Base-by-base conservation (phyloP, 2,113 vertebrate species). In the Vombatus ursinus region DNA sequence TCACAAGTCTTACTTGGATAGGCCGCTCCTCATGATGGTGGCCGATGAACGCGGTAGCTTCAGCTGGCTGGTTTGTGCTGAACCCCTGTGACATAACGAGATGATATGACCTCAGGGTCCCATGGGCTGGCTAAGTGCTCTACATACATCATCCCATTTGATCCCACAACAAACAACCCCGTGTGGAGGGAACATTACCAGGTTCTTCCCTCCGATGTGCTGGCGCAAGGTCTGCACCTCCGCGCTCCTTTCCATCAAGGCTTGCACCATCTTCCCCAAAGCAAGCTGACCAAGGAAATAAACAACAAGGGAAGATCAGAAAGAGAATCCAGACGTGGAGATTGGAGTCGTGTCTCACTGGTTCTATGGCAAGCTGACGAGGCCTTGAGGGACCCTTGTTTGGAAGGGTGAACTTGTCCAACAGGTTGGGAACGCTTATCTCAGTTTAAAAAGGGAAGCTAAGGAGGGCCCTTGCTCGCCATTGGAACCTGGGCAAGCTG, bases 191-290 rank as follows among this genome's bases (percentile, higher is more conserved):
- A 97, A 94, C 92, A 98, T 96, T 90, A 98, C 98, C 28, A 98
- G 97, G 52, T 99, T 99, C 92, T 96, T 98, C 31, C 98, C 98
- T 94, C 97, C 94, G 52, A 99, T 52, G 44, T 99, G 99, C 22
- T 98, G 98, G 77, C 99, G 99, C 8, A 99, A 97, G 94, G 99
- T 98, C 94, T 99, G 99, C 22, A 99, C 94, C 90, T 99, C 98
- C 0, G 52, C 95, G 4, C 98, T 98, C 98, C 99, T 99, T 97
- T 99, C 99, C 12, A 97, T 91, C 97, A 99, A 98, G 94, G 99
- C 98, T 3, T 98, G 99, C 0, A 97, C 98, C 90, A 99, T 98
- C 95, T 99, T 99, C 95, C 98, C 97, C 11, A 99, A 98, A 90
- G 99, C 98, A 37, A 94, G 98, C 99, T 99, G 95, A 93, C 84